Percentiles rank a stretch among this genome's conserved stretches.
Evolutionary conservation across 2,113 vertebrate species (phyloP).

Genomic region (Crypturellus undulatus): DNA sequence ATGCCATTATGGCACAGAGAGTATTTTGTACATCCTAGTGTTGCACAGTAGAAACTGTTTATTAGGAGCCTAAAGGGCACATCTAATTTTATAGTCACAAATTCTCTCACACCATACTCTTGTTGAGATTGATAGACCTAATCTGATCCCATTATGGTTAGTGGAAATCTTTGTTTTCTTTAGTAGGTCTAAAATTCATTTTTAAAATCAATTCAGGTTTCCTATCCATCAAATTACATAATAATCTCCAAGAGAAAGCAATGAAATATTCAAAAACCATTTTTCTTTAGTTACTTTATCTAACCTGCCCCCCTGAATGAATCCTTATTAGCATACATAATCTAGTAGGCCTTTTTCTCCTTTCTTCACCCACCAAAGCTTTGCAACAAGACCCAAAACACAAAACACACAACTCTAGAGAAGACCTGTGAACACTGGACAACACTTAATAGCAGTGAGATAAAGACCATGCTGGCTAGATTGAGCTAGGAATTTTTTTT

Average conservation of each 20-base stretch:
- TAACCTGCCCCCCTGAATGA: not conserved
- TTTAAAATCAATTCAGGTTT: not conserved
- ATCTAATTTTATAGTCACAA: not conserved
- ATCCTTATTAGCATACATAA: not conserved
- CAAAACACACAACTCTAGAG: not conserved
- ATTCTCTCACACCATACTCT: not conserved
- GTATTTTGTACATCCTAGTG: not conserved
- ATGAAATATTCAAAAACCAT: not conserved
- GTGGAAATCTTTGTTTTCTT: too few species aligned
- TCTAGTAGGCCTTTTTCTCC: not conserved
- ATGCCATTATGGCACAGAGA: not conserved
- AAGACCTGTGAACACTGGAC: not conserved
- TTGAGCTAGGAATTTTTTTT: not conserved
- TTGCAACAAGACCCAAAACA: not conserved
- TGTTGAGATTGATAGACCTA: not conserved
- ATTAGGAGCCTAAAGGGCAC: slow-evolving; percentile 10
- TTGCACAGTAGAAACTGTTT: slow-evolving; percentile 3
- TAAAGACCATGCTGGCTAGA: not conserved
- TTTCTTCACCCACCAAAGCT: not conserved
- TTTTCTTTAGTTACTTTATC: not conserved
- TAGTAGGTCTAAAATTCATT: not conserved
- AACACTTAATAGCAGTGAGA: not conserved
- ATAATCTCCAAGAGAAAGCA: not conserved
- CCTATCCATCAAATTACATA: not conserved
- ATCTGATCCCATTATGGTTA: too few species aligned